phyloP scores from a whole-genome alignment of 1,140 invertebrate species.

The Microplitis demolitor region DNA sequence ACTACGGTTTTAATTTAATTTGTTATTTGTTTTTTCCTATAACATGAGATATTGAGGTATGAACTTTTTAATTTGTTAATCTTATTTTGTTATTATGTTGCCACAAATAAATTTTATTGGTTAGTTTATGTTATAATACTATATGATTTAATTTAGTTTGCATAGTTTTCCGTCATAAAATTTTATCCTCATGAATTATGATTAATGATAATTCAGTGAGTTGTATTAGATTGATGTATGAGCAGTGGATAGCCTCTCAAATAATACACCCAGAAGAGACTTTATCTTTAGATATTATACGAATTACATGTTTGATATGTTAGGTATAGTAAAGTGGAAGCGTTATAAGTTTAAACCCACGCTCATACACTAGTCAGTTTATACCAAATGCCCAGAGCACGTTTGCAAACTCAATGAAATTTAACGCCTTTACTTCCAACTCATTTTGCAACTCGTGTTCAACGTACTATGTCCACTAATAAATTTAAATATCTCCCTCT shows the following conservation, averaged over 20 bases:
- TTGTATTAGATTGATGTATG: slow-evolving; percentile 11
- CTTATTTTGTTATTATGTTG: neutral
- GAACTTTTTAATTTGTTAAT: neutral
- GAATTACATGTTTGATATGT: slow-evolving; percentile 20
- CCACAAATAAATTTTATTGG: too few relatives aligned
- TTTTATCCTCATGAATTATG: slow-evolving; percentile 9
- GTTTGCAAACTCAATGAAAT: slow-evolving; percentile 34
- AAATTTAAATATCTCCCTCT: slow-evolving; percentile 20
- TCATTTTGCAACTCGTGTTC: slow-evolving; percentile 32
- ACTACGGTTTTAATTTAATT: too few relatives aligned
- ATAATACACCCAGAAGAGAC: slow-evolving; percentile 14
- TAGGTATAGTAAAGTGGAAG: slow-evolving; percentile 25
- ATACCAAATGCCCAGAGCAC: slow-evolving; percentile 9
- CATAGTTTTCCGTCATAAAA: neutral
- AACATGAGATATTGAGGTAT: too few relatives aligned
- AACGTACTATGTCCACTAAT: slow-evolving; percentile 19
- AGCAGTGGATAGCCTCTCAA: slow-evolving; percentile 9
- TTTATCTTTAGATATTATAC: slow-evolving; percentile 16
- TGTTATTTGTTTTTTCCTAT: too few relatives aligned
- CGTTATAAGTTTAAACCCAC: slow-evolving; percentile 18
- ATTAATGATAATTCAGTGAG: slow-evolving; percentile 15
- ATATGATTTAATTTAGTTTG: neutral
- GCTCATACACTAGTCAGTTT: slow-evolving; percentile 14
- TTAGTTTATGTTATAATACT: neutral
- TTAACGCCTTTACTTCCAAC: slow-evolving; percentile 43